These are phyloP conservation scores for Mastigias papua DNA, from an alignment of 30 jellyfish, hydroid and myxozoan genomes.

Conservation along the genomic window DNA sequence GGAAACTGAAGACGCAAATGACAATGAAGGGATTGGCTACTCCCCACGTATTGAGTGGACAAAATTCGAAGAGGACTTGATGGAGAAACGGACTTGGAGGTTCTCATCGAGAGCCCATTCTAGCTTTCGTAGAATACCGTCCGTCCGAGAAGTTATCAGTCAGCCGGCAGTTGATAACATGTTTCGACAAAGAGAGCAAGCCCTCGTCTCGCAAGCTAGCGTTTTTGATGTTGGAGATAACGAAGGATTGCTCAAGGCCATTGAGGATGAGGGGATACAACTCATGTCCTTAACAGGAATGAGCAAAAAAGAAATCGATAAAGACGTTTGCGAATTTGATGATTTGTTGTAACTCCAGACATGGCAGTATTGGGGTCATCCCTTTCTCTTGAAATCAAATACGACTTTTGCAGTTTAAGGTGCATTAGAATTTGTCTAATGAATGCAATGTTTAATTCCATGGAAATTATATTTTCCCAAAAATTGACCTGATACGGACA, in stretches of 20 bases:
- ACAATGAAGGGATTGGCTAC: background rate
- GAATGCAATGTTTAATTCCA: no score
- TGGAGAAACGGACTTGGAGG: slow-evolving; percentile 21
- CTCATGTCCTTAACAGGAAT: slow-evolving; percentile 50
- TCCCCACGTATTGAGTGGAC: slow-evolving; percentile 60
- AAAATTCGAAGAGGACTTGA: slow-evolving; percentile 48
- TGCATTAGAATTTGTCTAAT: no score
- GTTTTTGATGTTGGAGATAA: slow-evolving; percentile 63
- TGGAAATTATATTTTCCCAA: no score
- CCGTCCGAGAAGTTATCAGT: slow-evolving; percentile 37
- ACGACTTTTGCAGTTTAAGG: no score
- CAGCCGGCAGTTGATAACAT: slow-evolving; percentile 62
- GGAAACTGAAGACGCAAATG: background rate
- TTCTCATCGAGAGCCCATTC: slow-evolving; percentile 19
- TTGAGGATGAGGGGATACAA: slow-evolving; percentile 41
- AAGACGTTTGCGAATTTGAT: background rate
- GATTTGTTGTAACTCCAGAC: background rate
- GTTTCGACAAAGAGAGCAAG: slow-evolving; percentile 41
- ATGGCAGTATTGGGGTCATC: no score
- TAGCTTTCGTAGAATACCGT: slow-evolving; percentile 46
- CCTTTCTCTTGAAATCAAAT: no score
- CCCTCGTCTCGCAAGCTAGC: slow-evolving; percentile 26
- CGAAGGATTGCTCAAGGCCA: slow-evolving; percentile 30
- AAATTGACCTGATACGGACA: no score
- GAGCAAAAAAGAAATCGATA: slow-evolving; percentile 33